Conservation (phyloP, 2,113 vertebrate genomes). For the Catharus fuscescens region DNA sequence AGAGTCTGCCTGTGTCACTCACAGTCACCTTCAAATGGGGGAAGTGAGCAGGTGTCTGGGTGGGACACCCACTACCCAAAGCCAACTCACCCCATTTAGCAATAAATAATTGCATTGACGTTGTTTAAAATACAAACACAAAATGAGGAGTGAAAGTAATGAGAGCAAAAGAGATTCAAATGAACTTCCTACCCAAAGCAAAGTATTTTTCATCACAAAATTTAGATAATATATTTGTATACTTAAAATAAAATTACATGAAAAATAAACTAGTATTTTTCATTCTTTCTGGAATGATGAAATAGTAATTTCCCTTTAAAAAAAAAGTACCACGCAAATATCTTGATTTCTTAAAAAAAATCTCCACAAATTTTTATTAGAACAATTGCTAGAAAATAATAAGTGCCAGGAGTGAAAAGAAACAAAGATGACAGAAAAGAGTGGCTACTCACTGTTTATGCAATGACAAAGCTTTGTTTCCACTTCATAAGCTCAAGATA, state of each 20-base stretch:
- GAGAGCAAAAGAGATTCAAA: not conserved
- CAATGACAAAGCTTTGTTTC: not conserved
- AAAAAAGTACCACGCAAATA: not conserved
- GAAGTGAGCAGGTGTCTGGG: rapidly evolving
- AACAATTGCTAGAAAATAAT: not conserved
- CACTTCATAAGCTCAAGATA: not conserved
- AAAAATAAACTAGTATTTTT: not conserved
- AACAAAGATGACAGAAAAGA: not conserved
- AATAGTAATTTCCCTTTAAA: not conserved
- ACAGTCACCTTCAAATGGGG: not conserved
- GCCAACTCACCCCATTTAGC: not conserved
- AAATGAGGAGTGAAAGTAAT: not conserved
- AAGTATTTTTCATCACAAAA: not conserved
- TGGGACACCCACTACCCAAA: not conserved
- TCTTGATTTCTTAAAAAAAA: not conserved
- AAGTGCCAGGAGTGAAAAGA: not conserved
- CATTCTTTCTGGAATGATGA: not conserved
- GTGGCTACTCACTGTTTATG: not conserved
- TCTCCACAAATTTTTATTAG: not conserved
- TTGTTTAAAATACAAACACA: not conserved
- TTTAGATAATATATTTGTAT: not conserved
- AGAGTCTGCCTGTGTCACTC: not conserved
- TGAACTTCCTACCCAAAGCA: not conserved
- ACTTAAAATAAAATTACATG: not conserved
- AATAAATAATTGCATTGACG: not conserved